These are phyloP conservation scores for Micrastur ruficollis DNA, from an alignment of 2,797 vertebrate genomes.

Conservation along the genomic window DNA sequence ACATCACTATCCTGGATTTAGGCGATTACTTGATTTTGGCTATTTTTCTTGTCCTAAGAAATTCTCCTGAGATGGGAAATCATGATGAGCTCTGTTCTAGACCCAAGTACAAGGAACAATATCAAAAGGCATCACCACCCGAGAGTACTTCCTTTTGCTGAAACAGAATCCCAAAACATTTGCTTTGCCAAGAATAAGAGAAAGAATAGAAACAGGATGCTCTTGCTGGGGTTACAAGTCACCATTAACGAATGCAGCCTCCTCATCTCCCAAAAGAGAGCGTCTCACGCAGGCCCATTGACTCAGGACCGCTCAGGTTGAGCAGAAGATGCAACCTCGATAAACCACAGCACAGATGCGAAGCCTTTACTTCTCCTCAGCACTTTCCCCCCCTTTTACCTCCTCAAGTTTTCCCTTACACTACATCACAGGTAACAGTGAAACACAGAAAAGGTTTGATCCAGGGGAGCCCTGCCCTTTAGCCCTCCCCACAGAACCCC, in stretches of 20 bases:
- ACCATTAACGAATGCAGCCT: neutral
- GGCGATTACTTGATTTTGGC: neutral
- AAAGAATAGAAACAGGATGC: slow-evolving; percentile 28
- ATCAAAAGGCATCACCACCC: slow-evolving; percentile 8
- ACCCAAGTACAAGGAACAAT: neutral
- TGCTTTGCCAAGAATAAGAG: slow-evolving; percentile 46
- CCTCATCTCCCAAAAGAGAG: neutral
- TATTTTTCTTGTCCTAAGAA: neutral
- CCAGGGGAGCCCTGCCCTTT: neutral
- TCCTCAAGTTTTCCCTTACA: neutral
- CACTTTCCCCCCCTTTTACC: neutral
- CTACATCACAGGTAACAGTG: neutral
- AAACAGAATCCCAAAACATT: slow-evolving; percentile 34
- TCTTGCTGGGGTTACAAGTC: neutral
- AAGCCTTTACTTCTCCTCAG: neutral
- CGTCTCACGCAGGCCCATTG: neutral
- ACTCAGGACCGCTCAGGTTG: neutral
- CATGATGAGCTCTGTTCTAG: neutral
- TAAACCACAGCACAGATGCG: neutral
- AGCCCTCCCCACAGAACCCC: neutral
- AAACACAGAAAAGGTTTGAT: neutral
- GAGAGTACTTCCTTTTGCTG: slow-evolving; percentile 4
- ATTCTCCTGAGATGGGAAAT: neutral
- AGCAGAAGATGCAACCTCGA: neutral
- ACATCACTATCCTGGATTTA: neutral